Evolutionary conservation across 2,888 invertebrate species (phyloP), one percentile per base, ranked within the genome.

Genomic region (Agriotes lineatus): DNA sequence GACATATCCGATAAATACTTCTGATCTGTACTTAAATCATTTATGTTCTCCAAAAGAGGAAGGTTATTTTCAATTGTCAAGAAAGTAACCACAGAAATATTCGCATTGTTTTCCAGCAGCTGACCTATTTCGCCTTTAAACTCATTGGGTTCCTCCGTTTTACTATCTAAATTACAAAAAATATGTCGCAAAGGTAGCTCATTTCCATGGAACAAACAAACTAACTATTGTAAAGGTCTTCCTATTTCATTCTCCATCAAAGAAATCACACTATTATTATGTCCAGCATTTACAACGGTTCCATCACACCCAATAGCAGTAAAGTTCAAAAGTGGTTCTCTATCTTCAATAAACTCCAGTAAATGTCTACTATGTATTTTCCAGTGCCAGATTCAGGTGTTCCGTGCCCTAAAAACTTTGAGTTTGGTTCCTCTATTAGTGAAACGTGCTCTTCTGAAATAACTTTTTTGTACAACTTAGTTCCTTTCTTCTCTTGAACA

Each of bases 371-470:
- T 10, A 39, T 39, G 39, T n/a, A 12, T n/a, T 39, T 39, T 39
- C 39, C 39, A 39, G 14, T 39, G 14, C 16, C 39, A 39, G 39
- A 39, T 39, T 14, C 16, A 14, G 39, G 39, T 39, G 39, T 39
- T 39, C 12, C 39, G 39, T 39, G 39, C 3, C 39, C 39, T 39
- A 39, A 39, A 39, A 39, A 67, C 50, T 67, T 69, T 30, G 48
- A 57, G 20, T 59, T 59, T 19, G 57, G 61, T 69, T 69, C 57
- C 54, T 67, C 45, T 45, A 68, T 16, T 22, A 68, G 20, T 35
- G 64, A 44, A 58, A 66, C 39, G 48, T 69, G 59, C 59, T 69
- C 69, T 65, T 69, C 65, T 54, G 25, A 10, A 42, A 58, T 45
- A 42, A 16, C 48, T 44, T 33, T 19, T 37, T 30, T 22, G 20